These are phyloP conservation scores for Danio kyathit DNA, from an alignment of 2,797 vertebrate genomes.

Conservation along the genomic window DNA sequence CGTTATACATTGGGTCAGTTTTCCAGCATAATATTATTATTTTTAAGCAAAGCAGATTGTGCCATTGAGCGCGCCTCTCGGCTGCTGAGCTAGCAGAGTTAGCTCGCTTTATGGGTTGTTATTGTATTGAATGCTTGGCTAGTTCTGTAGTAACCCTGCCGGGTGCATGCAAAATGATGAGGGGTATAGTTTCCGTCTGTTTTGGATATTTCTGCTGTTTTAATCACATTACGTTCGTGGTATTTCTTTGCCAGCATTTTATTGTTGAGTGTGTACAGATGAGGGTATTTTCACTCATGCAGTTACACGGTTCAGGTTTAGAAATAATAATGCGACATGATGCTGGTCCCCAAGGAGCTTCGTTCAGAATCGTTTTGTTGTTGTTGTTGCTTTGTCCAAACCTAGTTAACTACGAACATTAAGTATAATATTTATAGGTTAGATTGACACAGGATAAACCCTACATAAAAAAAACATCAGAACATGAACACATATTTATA, in stretches of 20 bases:
- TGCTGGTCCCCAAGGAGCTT: neutral
- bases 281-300: neutral
- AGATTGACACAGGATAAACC: neutral
- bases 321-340: neutral
- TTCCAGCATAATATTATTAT: neutral
- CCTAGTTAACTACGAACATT: no score
- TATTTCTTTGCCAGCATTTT: neutral
- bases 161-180: neutral
- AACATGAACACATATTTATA: no score
- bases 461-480: no score
- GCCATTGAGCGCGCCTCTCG: neutral
- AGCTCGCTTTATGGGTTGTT: neutral
- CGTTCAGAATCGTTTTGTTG: neutral
- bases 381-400: neutral
- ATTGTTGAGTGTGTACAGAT: neutral
- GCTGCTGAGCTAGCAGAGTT: constrained; percentile 13
- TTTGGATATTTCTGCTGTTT: neutral
- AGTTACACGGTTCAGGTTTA: neutral
- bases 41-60: neutral
- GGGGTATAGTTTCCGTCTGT: neutral
- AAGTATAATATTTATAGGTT: neutral
- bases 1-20: neutral
- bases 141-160: constrained; percentile 21
- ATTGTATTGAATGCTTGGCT: constrained; percentile 16
- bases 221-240: neutral